Base-by-base conservation (phyloP, 1,140 invertebrate species). In the Drosophila rufa region DNA sequence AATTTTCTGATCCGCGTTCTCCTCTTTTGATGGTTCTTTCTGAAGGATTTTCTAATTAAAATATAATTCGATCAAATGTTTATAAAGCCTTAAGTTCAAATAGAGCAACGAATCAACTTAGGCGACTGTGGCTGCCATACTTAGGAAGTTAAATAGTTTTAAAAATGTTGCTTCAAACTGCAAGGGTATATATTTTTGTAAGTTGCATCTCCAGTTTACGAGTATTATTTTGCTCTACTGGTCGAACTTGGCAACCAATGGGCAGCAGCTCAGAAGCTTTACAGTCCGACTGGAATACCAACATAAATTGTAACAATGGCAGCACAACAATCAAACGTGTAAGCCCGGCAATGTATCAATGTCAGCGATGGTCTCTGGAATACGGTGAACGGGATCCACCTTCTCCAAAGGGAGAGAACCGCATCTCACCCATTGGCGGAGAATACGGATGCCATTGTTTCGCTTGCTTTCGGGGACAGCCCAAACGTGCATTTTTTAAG, bases 261-360 rank as follows among this genome's bases (percentile, higher is more conserved):
- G 74, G 82, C 74, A 48, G 53, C 38, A 53, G 17, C 38, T 22
- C 51, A 45, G 51, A 68, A 80, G 62, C 67, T 65, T 64, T 42
- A 68, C 75, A 62, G 45, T 67, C 46, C n/a, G 67, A 68, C 36
- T 22, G 40, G 38, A 17, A 76, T 84, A 84, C 66, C 80, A 25
- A 55, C 36, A 15, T 15, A 74, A 60, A 71, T 15, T 76, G 71
- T 80, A 89, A 90, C 85, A 89, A 89, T 90, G 85, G 86, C 66
- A 85, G 64, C 78, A 90, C 30, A 74, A 62, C 82, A 77, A 85
- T 90, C 86, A 85, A 90, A 77, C 75, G 75, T 75, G 81, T 70
- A 75, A 74, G 81, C 43, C 64, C 59, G 75, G 85, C 85, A 80
- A 89, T 89, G 81, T 85, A 89, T 90, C 85, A 89, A 89, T 89